Conservation (phyloP, 1,140 invertebrate species). For the Procambarus virginalis region DNA sequence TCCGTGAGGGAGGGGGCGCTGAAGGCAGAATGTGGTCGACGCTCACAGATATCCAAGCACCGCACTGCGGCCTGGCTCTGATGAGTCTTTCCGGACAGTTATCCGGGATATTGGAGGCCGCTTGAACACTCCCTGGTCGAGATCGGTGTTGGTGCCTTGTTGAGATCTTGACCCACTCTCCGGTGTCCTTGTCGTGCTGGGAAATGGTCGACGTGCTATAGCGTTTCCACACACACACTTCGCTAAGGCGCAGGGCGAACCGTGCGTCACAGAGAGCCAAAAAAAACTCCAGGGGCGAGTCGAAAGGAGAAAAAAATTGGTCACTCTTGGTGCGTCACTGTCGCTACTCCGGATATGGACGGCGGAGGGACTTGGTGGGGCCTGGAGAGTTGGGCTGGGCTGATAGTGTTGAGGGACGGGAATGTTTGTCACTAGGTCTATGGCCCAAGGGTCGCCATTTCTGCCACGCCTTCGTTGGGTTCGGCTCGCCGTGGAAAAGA, state of each 20-base stretch:
- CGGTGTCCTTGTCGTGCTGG: conserved; percentile 45
- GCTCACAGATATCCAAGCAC: conserved; percentile 36
- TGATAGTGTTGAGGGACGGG: background rate
- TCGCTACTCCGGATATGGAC: background rate
- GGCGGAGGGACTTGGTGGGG: too few relatives aligned
- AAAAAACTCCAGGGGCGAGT: background rate
- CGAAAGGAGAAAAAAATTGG: background rate
- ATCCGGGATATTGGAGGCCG: background rate
- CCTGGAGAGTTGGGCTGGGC: background rate
- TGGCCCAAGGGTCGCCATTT: background rate
- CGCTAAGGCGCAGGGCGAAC: background rate
- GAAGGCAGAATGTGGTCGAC: background rate
- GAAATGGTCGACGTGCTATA: conserved; percentile 47
- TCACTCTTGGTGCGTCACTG: background rate
- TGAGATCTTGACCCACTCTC: conserved; percentile 44
- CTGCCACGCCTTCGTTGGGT: background rate
- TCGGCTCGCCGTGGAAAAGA: background rate
- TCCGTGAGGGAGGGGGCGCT: background rate
- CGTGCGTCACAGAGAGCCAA: background rate
- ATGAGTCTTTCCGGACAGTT: background rate
- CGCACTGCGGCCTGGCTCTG: conserved; percentile 34
- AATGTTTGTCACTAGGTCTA: background rate
- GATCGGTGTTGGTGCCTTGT: conserved; percentile 15
- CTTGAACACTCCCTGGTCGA: conserved; percentile 2
- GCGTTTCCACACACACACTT: conserved; percentile 47